phyloP scores from a whole-genome alignment of 2,888 invertebrate species.

The Halictus quadricinctus region DNA sequence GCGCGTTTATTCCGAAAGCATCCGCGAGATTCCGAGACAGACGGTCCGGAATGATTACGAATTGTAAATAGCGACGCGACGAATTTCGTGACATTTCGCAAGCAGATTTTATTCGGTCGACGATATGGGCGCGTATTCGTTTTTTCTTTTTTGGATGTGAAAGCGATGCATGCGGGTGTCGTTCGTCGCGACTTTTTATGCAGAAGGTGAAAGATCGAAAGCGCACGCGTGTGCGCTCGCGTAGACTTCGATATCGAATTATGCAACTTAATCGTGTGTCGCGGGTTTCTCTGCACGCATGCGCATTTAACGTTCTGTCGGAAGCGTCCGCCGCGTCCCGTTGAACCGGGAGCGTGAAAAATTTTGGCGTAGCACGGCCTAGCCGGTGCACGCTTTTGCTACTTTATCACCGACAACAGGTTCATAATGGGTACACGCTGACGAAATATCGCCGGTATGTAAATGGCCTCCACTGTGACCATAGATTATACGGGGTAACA shows the following conservation, averaged over 20 bases:
- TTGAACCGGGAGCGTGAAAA: background rate
- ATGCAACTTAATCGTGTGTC: constrained; percentile 39
- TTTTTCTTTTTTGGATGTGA: constrained; percentile 53
- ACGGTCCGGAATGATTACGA: background rate
- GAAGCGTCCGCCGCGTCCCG: background rate
- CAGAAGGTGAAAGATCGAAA: constrained; percentile 54
- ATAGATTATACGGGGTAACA: constrained; percentile 10
- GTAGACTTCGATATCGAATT: constrained; percentile 40
- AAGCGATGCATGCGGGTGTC: constrained; percentile 60
- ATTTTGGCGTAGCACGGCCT: background rate
- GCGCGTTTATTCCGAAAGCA: background rate
- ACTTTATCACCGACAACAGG: constrained; percentile 15
- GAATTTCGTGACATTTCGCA: constrained; percentile 44
- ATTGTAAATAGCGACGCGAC: constrained; percentile 20
- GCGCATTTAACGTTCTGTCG: background rate
- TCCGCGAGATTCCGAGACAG: background rate
- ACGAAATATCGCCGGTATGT: constrained; percentile 31
- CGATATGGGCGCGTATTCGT: constrained; percentile 44
- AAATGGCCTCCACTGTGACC: constrained; percentile 23
- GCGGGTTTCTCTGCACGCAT: constrained; percentile 3
- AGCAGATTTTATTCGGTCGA: constrained; percentile 44
- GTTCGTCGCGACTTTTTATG: constrained; percentile 49
- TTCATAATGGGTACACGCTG: constrained; percentile 16
- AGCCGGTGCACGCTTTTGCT: background rate
- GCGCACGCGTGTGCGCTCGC: constrained; percentile 23